Base-by-base conservation (phyloP, 2,888 invertebrate species). In the Conchocele bisecta region DNA sequence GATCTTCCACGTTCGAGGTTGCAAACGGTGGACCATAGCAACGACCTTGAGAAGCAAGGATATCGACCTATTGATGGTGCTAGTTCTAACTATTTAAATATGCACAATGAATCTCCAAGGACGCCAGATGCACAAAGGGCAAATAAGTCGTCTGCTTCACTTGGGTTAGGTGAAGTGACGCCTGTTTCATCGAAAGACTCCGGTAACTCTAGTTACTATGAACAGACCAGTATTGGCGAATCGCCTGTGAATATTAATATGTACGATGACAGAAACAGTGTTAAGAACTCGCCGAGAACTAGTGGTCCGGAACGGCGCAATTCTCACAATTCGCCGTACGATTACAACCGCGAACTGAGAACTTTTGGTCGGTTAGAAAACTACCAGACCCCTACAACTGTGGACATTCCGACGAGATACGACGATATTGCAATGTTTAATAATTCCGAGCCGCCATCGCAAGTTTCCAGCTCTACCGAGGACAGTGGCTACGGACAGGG, bases 381-480 rank as follows among this genome's bases (percentile, higher is more conserved):
- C 33, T 82, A 50, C 46, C 65, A 63, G 57, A 80, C 79, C 42
- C 79, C 75, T 11, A 51, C 75, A n/a, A 76, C 73, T 39, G 73
- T 72, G 33, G 78, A 75, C 28, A 78, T 80, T 56, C 78, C 74
- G 2, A 41, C 73, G 0, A 78, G 79, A 66, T 89, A 84, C 72
- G 89, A 88, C 54, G 89, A 89, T 61, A 85, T 88, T 50, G 87
- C 86, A 15, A 79, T 84, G 63, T 89, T 77, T 71, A 88, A 88
- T 69, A 82, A 64, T 66, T 59, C 78, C n/a, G 88, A 89, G 57
- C 88, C 89, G 2, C 78, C 83, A 0, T 88, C 89, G 3, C 89
- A 89, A 54, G 88, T 90, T 39, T 89, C 89, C 11, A 89, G 89
- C 61, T 89, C 89, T 1, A 87, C 89, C 35, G n/a, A n/a, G n/a